Evolutionary conservation across 1,140 invertebrate species (phyloP), one percentile per base, ranked within the genome.

Genomic region (Heliothis virescens): DNA sequence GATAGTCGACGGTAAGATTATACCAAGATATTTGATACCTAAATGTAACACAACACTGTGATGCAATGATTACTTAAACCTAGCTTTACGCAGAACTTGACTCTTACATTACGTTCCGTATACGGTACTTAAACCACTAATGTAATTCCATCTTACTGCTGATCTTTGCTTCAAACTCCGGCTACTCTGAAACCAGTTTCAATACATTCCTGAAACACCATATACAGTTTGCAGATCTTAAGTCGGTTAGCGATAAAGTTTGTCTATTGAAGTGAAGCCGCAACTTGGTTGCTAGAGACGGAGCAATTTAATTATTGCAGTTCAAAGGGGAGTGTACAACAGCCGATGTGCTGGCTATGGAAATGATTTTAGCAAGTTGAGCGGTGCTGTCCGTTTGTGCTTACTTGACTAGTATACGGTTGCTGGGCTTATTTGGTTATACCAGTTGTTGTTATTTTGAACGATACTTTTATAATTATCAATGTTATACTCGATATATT

Each of bases 271-370:
- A 85, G 60, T 18, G 73, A 5, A 82, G 65, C 84, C 80, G 73
- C 86, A 90, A 89, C 88, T 88, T 86, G 79, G 77, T 80, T 81
- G 74, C 16, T 48, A 48, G 79, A 88, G 87, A 87, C 85, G 87
- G 82, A 86, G 83, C 88, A 88, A 90, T 90, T 90, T 87, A 90
- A 90, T 90, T 90, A 71, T 53, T 52, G 67, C 67, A 80, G 85
- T 87, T 89, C 89, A 89, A 89, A 91, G 88, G 85, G 86, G 84
- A 89, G 87, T 90, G 87, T 87, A 90, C 87, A 89, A 86, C 86
- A 79, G 83, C 57, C 86, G 86, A 87, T 85, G 79, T 78, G 79
- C 79, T 72, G 81, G 83, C 85, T 88, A 85, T 87, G 89, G 85
- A 88, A 89, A 90, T 89, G 81, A 85, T 87, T 89, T 79, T 82